Base-by-base conservation (phyloP, 2,113 vertebrate species). In the Etheostoma cragini region DNA sequence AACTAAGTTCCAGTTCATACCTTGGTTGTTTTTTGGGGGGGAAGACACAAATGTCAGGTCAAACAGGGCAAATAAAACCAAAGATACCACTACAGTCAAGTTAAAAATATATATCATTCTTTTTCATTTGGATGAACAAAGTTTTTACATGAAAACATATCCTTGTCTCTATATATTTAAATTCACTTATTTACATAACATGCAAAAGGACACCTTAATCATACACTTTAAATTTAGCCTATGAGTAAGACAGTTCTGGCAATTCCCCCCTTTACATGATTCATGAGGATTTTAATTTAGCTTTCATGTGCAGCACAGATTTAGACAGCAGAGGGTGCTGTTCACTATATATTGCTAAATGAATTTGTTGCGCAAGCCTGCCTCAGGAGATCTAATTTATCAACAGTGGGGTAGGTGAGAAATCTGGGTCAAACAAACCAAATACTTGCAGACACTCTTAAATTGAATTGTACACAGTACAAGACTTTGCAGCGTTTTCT, bases 401-500 rank as follows among this genome's bases (percentile, higher is more conserved):
- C 90, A 88, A 90, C 92, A 91, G 84, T 82, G 84, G 74, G 82
- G 84, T 91, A 87, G 89, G 90, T 91, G 86, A 89, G 90, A 91
- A 92, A 94, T 93, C 91, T 93, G 91, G 92, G 93, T 94, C 92
- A 93, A 91, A 92, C 80, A 88, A 92, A 90, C 72, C 88, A 87
- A 93, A 91, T 88, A 91, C 91, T 91, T 78, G 76, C 82, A 89
- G 81, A 76, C 78, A 77, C 75, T 42, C 90, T 92, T 63, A 80
- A 92, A 91, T 89, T 89, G 84, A 92, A 91, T 81, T 85, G 83
- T 80, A 84, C 83, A 80, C 68, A 17, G 84, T 2, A 52, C 70
- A 82, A 84, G 68, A 78, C 82, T 82, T 72, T 86, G 65, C 58
- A 56, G 73, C 45, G 15, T 70, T 74, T 74, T 76, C 50, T 60